Percentiles rank a stretch among this genome's conserved stretches.
Conservation (phyloP, 1,140 invertebrate genomes). For the Zaprionus davidi region DNA sequence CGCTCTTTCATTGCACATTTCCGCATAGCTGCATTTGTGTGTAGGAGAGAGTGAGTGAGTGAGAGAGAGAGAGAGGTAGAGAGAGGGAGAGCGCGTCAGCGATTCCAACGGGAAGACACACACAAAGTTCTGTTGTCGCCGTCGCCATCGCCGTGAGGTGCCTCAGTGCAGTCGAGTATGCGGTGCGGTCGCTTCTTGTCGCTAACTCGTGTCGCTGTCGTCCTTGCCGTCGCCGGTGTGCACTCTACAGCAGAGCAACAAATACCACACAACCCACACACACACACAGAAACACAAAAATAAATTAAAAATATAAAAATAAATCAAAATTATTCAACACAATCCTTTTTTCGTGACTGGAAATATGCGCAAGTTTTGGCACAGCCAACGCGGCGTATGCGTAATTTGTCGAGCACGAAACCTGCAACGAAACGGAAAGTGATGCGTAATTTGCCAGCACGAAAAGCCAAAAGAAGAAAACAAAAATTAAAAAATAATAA, state of each 20-base stretch:
- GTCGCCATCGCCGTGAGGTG: constrained; percentile 10
- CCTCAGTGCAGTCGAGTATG: constrained; percentile 49
- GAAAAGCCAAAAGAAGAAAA: constrained; percentile 27
- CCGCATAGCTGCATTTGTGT: constrained; percentile 41
- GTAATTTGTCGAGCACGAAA: constrained; percentile 62
- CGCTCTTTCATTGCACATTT: constrained; percentile 33
- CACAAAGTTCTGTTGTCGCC: constrained; percentile 20
- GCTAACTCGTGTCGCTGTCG: constrained; percentile 15
- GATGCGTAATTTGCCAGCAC: constrained; percentile 75
- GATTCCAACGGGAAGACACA: constrained; percentile 47
- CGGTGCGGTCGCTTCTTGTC: constrained; percentile 48
- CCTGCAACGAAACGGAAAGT: constrained; percentile 75
- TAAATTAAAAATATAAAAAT: neutral
- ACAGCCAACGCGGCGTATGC: constrained; percentile 73
- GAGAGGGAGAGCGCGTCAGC: constrained; percentile 18
- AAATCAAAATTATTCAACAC: neutral
- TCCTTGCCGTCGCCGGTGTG: constrained; percentile 24
- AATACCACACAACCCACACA: constrained; percentile 8
- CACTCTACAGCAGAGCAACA: neutral
- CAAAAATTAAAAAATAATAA: no score
- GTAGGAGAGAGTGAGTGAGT: constrained; percentile 10
- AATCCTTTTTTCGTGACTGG: constrained; percentile 1
- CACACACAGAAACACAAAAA: constrained; percentile 18
- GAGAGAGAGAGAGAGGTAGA: constrained; percentile 2
- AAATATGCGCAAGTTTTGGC: constrained; percentile 20